These are phyloP conservation scores for Dynastes hyllus DNA, from an alignment of 2,888 invertebrate genomes.

Conservation along the genomic window DNA sequence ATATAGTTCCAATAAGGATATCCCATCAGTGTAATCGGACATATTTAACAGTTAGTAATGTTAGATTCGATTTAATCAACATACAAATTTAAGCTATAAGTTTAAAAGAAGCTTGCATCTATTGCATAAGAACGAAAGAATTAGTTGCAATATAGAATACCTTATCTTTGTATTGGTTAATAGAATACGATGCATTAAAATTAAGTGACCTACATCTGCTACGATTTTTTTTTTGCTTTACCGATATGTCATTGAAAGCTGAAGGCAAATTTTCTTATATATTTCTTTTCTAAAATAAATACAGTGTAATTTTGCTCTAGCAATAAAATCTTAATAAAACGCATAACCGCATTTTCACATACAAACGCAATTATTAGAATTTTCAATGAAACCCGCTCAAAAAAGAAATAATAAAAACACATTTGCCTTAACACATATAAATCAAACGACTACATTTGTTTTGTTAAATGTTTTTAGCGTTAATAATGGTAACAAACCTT, in stretches of 20 bases:
- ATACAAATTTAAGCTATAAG: too few relatives aligned
- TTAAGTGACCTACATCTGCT: conserved; percentile 4
- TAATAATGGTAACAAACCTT: neutral
- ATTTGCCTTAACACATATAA: too few relatives aligned
- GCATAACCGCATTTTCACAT: neutral
- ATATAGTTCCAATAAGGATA: too few relatives aligned
- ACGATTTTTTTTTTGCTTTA: neutral
- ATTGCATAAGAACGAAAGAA: neutral
- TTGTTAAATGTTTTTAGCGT: neutral
- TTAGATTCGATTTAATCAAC: too few relatives aligned
- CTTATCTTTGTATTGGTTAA: too few relatives aligned
- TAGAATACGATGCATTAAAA: neutral
- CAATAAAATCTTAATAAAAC: neutral
- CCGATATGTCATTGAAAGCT: neutral
- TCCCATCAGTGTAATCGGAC: too few relatives aligned
- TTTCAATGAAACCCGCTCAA: neutral
- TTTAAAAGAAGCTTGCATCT: too few relatives aligned
- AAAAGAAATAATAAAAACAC: too few relatives aligned
- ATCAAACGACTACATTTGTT: too few relatives aligned
- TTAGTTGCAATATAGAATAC: neutral
- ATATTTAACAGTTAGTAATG: too few relatives aligned
- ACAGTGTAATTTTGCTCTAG: neutral
- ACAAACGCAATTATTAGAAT: neutral
- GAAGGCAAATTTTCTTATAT: neutral
- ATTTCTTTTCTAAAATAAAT: neutral